These are phyloP conservation scores for Larimichthys crocea DNA, from an alignment of 2,113 vertebrate species.

Conservation along the genomic window DNA sequence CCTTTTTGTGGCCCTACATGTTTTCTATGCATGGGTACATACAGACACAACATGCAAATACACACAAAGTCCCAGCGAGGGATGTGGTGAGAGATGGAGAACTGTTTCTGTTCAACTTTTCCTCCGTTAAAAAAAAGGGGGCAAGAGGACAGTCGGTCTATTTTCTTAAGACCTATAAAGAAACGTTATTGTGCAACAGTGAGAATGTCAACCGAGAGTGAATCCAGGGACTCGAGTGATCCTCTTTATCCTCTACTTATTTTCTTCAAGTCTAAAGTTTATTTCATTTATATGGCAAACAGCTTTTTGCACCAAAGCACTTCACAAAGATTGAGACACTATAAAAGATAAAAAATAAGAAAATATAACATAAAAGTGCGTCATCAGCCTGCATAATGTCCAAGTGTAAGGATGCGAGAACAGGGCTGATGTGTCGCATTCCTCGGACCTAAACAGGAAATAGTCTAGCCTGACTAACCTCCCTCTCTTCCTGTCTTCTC, in stretches of 20 bases:
- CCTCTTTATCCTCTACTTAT: background rate
- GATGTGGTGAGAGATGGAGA: conserved; percentile 44
- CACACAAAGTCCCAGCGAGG: conserved; percentile 11
- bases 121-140: background rate
- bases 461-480: too few relatives aligned
- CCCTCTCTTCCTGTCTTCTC: background rate
- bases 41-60: conserved; percentile 19
- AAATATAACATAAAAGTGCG: too few relatives aligned
- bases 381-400: too few relatives aligned
- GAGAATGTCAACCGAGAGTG: background rate
- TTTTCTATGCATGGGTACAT: conserved; percentile 6
- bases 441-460: too few relatives aligned
- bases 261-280: background rate
- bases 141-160: conserved; percentile 15
- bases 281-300: background rate
- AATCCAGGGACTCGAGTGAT: background rate
- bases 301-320: too few relatives aligned
- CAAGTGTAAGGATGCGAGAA: too few relatives aligned
- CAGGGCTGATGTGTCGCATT: too few relatives aligned
- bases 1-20: conserved; percentile 34
- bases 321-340: too few relatives aligned
- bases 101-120: conserved; percentile 50
- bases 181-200: conserved; percentile 31
- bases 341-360: too few relatives aligned
- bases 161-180: conserved; percentile 3